phyloP scores from a whole-genome alignment of 2,888 invertebrate species.

The Pelosia muscerda region DNA sequence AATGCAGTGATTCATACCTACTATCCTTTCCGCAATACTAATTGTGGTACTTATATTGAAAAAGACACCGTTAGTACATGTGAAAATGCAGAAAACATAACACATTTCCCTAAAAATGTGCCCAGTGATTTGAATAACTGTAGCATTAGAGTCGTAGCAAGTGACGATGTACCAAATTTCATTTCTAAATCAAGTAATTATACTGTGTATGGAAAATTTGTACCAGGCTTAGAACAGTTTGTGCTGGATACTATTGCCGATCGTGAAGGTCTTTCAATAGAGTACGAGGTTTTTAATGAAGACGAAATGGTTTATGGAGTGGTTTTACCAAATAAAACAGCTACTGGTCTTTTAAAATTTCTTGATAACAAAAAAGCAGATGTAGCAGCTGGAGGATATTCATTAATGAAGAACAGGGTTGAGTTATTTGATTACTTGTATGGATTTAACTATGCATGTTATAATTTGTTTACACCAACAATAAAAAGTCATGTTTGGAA shows the following conservation, averaged over 20 bases:
- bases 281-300: constrained; percentile 47
- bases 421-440: constrained; percentile 66
- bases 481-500: constrained; percentile 59
- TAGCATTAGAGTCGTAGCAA: constrained; percentile 57
- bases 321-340: constrained; percentile 62
- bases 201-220: constrained; percentile 47
- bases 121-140: constrained; percentile 56
- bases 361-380: constrained; percentile 59
- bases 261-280: constrained; percentile 53
- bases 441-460: constrained; percentile 62
- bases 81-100: constrained; percentile 33
- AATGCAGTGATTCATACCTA: constrained; percentile 56
- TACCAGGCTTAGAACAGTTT: constrained; percentile 65
- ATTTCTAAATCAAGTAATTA: constrained; percentile 55
- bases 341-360: constrained; percentile 60
- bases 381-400: constrained; percentile 63
- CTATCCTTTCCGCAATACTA: constrained; percentile 57
- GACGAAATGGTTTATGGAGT: constrained; percentile 51
- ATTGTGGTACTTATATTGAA: constrained; percentile 57
- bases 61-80: constrained; percentile 57
- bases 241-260: constrained; percentile 61
- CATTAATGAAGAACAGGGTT: constrained; percentile 63
- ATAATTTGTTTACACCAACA: constrained; percentile 59
- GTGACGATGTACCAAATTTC: constrained; percentile 57
- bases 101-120: constrained; percentile 43